A percentile compares a stretch with the other conserved stretches of the same genome.
Evolutionary conservation across 1,140 invertebrate genomes (phyloP).

Genomic region (Formica exsecta): DNA sequence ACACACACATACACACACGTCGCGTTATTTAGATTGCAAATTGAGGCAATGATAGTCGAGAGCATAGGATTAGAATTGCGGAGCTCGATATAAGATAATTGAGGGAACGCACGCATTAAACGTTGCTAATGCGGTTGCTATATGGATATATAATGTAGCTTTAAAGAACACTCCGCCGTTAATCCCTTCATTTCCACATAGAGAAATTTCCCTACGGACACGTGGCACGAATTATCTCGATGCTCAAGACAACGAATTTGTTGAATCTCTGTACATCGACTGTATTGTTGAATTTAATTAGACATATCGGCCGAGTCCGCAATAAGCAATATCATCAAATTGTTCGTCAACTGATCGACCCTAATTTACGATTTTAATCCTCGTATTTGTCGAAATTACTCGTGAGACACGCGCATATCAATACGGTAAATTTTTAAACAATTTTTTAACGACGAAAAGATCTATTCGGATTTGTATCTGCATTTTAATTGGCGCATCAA

Average conservation of each 20-base stretch:
- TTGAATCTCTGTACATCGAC: conserved; percentile 47
- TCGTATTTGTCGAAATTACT: conserved; percentile 60
- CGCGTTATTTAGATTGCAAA: conserved; percentile 74
- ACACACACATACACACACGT: conserved; percentile 51
- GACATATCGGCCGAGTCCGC: conserved; percentile 69
- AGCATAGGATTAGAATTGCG: conserved; percentile 67
- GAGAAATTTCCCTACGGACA: conserved; percentile 1
- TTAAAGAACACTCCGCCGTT: conserved; percentile 69
- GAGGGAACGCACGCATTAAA: conserved; percentile 72
- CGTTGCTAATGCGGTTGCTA: conserved; percentile 71
- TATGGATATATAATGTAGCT: conserved; percentile 65
- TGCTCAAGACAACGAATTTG: conserved; percentile 56
- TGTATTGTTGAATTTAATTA: conserved; percentile 68
- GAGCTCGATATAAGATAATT: conserved; percentile 62
- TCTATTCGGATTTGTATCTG: conserved; percentile 45
- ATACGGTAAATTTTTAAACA: conserved; percentile 69
- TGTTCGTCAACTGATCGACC: conserved; percentile 48
- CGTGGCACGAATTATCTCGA: conserved; percentile 20
- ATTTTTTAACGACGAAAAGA: conserved; percentile 69
- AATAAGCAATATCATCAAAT: conserved; percentile 65
- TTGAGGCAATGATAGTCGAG: conserved; percentile 68
- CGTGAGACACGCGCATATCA: conserved; percentile 70
- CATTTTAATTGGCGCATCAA: conserved; percentile 45
- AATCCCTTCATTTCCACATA: conserved; percentile 72
- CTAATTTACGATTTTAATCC: conserved; percentile 32